Conservation (phyloP, 2,888 invertebrate genomes). For the Azorinus chamasolen region DNA sequence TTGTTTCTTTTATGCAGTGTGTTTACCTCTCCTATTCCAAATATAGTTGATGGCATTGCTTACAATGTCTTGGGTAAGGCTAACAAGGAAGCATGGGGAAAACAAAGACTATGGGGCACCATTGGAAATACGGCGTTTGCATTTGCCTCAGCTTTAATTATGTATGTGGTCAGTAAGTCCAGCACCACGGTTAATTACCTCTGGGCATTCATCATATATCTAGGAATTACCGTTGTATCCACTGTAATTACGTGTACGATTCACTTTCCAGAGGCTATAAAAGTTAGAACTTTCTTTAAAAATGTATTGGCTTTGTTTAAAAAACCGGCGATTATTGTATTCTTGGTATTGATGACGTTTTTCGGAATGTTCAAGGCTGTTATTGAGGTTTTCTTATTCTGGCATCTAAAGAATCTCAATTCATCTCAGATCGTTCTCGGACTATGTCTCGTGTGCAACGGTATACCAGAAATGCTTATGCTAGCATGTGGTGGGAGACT, state of each 20-base stretch:
- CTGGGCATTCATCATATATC: constrained; percentile 76
- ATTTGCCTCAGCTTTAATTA: constrained; percentile 76
- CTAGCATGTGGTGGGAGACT: constrained; percentile 94
- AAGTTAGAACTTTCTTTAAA: constrained; percentile 88
- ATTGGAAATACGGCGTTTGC: constrained; percentile 91
- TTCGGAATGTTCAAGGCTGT: constrained; percentile 96
- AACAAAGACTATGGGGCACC: constrained; percentile 95
- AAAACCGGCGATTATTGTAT: constrained; percentile 92
- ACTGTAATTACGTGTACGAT: constrained; percentile 89
- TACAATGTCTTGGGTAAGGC: constrained; percentile 93
- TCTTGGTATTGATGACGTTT: constrained; percentile 93
- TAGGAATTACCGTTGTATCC: constrained; percentile 91
- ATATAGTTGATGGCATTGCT: constrained; percentile 95
- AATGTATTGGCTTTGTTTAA: constrained; percentile 92
- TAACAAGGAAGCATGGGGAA: constrained; percentile 90
- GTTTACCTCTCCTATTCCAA: constrained; percentile 93
- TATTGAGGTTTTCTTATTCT: constrained; percentile 95
- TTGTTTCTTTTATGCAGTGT: constrained; percentile 93
- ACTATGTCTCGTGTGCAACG: constrained; percentile 73
- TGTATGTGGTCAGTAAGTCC: constrained; percentile 62
- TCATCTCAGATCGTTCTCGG: constrained; percentile 76
- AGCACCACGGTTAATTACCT: constrained; percentile 61
- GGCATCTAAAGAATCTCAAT: constrained; percentile 89
- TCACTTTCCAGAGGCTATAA: constrained; percentile 64
- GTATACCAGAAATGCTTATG: constrained; percentile 75